Percentiles rank a stretch among this genome's conserved stretches.
Conservation (phyloP, 2,888 invertebrate genomes). For the Antitype chi region DNA sequence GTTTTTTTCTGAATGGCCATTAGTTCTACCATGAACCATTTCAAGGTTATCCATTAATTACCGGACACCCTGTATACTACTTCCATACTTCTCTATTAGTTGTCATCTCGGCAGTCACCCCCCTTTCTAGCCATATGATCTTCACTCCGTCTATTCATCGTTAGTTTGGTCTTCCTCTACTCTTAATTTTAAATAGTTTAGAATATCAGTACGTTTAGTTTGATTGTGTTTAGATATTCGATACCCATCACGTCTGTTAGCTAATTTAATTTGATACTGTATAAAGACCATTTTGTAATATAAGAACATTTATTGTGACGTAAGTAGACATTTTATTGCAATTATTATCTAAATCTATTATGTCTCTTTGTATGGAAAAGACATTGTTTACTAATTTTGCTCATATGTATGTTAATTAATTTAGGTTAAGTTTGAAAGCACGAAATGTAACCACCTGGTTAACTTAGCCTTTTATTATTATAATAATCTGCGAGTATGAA, state of each 20-base stretch:
- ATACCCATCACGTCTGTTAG: background rate
- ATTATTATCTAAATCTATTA: slow-evolving; percentile 45
- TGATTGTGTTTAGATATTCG: background rate
- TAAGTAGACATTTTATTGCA: slow-evolving; percentile 44
- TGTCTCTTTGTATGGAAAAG: slow-evolving; percentile 41
- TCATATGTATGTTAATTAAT: slow-evolving; percentile 52
- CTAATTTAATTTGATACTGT: background rate
- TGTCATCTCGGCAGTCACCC: background rate
- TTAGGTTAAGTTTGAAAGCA: slow-evolving; percentile 50
- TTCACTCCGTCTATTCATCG: background rate
- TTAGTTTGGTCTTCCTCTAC: background rate
- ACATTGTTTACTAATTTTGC: slow-evolving; percentile 52
- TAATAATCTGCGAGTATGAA: slow-evolving; percentile 3
- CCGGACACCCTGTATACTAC: no score
- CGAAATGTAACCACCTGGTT: slow-evolving; percentile 62
- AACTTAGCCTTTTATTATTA: slow-evolving; percentile 20
- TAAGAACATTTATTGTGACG: slow-evolving; percentile 47
- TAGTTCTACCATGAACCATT: no score
- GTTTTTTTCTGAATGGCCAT: no score
- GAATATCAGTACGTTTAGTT: background rate
- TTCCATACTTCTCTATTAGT: no score
- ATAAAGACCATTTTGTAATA: slow-evolving; percentile 34
- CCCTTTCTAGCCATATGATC: background rate
- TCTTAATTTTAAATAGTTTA: background rate
- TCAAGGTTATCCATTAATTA: no score